Evolutionary conservation across 1,140 invertebrate genomes (phyloP).

Genomic region (Trichogramma pretiosum): DNA sequence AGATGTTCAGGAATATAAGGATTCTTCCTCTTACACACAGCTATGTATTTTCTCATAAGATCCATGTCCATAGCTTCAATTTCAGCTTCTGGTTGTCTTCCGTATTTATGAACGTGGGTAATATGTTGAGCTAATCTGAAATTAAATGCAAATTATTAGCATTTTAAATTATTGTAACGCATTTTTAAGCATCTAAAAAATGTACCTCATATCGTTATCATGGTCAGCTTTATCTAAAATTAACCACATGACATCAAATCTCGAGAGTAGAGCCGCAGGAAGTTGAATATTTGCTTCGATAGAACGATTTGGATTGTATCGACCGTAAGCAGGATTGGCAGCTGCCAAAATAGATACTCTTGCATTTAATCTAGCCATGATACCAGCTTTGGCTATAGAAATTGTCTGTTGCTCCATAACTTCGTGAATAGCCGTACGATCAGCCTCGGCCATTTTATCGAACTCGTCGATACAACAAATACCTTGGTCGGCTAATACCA

Average conservation of each 20-base stretch:
- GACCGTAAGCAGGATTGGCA: slow-evolving; percentile 96
- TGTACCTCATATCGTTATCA: slow-evolving; percentile 78
- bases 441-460: slow-evolving; percentile 96
- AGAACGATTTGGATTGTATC: slow-evolving; percentile 91
- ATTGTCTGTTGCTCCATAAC: slow-evolving; percentile 99
- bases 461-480: slow-evolving; percentile 99
- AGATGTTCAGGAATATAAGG: slow-evolving; percentile 79
- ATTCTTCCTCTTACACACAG: slow-evolving; percentile 80
- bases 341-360: slow-evolving; percentile 95
- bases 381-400: slow-evolving; percentile 98
- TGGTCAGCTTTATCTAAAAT: slow-evolving; percentile 91
- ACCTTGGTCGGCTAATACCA: slow-evolving; percentile 94
- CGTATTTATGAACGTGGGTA: slow-evolving; percentile 93
- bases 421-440: slow-evolving; percentile 97
- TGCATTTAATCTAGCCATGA: slow-evolving; percentile 95
- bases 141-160: background rate
- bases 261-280: slow-evolving; percentile 93
- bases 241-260: slow-evolving; percentile 97
- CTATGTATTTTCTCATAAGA: slow-evolving; percentile 88
- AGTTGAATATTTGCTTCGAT: slow-evolving; percentile 97
- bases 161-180: no score
- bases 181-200: no score
- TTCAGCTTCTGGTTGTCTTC: slow-evolving; percentile 70
- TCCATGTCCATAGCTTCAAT: slow-evolving; percentile 82
- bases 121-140: slow-evolving; percentile 89